These are phyloP conservation scores for Sarcophaga caerulescens DNA, from an alignment of 2,888 invertebrate species.

Conservation along the genomic window DNA sequence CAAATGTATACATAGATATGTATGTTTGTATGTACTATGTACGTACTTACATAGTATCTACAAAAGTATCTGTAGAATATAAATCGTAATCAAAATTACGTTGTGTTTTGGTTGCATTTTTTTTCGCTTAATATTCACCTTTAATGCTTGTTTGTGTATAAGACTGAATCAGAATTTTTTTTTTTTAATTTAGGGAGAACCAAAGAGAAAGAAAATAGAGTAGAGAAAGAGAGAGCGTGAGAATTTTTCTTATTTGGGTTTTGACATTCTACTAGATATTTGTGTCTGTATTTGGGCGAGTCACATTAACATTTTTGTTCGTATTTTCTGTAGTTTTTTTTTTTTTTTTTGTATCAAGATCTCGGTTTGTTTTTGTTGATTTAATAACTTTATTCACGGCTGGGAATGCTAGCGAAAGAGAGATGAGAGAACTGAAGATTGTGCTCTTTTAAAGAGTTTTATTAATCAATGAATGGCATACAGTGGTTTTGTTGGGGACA, in stretches of 20 bases:
- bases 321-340: not conserved
- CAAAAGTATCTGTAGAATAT: slow-evolving; percentile 21
- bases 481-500: slow-evolving; percentile 3
- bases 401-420: slow-evolving; percentile 2
- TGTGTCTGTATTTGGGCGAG: slow-evolving; percentile 57
- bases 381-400: slow-evolving; percentile 39
- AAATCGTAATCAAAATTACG: slow-evolving; percentile 34
- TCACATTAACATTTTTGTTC: slow-evolving; percentile 53
- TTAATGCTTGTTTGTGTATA: slow-evolving; percentile 22
- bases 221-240: slow-evolving; percentile 21
- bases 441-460: not conserved
- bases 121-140: slow-evolving; percentile 25
- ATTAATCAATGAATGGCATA: slow-evolving; percentile 16
- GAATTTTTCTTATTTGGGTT: slow-evolving; percentile 3
- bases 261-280: slow-evolving; percentile 43
- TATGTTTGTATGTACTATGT: not conserved
- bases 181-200: not conserved
- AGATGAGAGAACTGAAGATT: slow-evolving; percentile 1
- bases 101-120: slow-evolving; percentile 38
- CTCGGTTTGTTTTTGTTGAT: slow-evolving; percentile 32
- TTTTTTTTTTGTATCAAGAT: slow-evolving; percentile 5
- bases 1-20: not conserved
- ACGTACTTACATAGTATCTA: not conserved
- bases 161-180: slow-evolving; percentile 30
- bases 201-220: slow-evolving; percentile 6